Percentiles rank a stretch among this genome's conserved stretches.
These are phyloP conservation scores for Lophotriccus pileatus DNA, from an alignment of 2,797 vertebrate genomes.

Conservation along the genomic window DNA sequence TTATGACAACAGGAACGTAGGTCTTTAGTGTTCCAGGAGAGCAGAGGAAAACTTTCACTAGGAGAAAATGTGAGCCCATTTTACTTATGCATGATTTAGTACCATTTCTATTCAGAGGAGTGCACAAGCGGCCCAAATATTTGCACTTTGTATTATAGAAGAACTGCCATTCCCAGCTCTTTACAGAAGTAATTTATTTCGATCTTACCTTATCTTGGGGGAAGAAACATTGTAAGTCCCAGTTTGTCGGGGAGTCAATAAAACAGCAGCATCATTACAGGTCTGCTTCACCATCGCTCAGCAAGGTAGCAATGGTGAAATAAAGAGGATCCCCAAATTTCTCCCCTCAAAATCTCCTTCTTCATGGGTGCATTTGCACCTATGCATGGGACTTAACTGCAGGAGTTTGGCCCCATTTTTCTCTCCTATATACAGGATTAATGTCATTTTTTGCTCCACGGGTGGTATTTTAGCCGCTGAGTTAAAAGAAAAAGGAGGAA, in stretches of 20 bases:
- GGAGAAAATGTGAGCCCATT: conserved; percentile 9
- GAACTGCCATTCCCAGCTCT: not conserved
- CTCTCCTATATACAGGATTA: not conserved
- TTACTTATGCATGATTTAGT: conserved; percentile 28
- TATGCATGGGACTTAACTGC: not conserved
- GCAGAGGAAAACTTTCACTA: not conserved
- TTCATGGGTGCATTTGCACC: not conserved
- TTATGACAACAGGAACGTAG: not conserved
- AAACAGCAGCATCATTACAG: not conserved
- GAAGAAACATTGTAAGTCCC: not conserved
- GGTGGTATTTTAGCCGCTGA: not conserved
- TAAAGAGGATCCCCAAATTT: not conserved
- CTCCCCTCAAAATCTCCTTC: not conserved
- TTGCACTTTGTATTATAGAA: conserved; percentile 50
- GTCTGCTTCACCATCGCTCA: not conserved
- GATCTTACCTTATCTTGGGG: not conserved
- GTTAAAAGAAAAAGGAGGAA: not conserved
- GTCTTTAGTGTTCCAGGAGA: conserved; percentile 30
- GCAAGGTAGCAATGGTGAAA: not conserved
- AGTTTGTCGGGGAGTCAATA: not conserved
- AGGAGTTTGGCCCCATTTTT: not conserved
- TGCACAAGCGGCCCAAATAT: not conserved
- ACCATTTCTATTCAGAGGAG: conserved; percentile 57
- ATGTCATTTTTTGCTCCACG: not conserved
- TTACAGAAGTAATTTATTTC: conserved; percentile 50